These are phyloP conservation scores for Catostylus mosaicus DNA, from an alignment of 30 jellyfish, hydroid and myxozoan species.

Conservation along the genomic window DNA sequence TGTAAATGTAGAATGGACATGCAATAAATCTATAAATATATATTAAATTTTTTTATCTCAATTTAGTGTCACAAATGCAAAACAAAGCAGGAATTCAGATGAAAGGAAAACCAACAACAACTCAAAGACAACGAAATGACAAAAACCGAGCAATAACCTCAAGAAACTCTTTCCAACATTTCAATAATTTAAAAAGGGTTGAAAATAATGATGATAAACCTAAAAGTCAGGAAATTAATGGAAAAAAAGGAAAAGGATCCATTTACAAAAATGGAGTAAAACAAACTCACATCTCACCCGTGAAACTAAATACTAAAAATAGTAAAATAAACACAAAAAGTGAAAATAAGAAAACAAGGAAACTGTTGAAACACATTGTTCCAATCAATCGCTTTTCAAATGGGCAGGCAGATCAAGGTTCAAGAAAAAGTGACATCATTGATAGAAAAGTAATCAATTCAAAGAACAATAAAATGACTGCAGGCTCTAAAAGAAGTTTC, in stretches of 20 bases:
- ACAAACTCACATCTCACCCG: constrained; percentile 17
- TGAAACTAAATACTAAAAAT: not conserved
- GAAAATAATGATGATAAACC: not conserved
- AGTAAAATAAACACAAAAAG: not conserved
- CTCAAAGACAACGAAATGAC: too few species aligned
- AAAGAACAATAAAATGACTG: not conserved
- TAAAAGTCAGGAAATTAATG: not conserved
- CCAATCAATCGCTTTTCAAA: not conserved
- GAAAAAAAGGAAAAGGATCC: not conserved
- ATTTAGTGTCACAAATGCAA: too few species aligned
- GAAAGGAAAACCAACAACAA: too few species aligned
- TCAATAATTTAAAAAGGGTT: not conserved
- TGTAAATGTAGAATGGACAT: too few species aligned
- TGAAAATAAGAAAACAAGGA: not conserved
- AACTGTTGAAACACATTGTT: not conserved
- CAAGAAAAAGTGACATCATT: not conserved
- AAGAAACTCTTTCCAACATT: not conserved
- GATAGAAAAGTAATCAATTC: too few species aligned
- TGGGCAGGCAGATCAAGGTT: not conserved
- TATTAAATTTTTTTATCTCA: too few species aligned
- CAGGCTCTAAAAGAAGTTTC: constrained; percentile 15
- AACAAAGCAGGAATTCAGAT: too few species aligned
- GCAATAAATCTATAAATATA: too few species aligned
- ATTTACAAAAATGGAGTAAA: not conserved
- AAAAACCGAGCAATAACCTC: not conserved